Conservation (phyloP, 1,140 invertebrate genomes). For the Drosophila insularis region DNA sequence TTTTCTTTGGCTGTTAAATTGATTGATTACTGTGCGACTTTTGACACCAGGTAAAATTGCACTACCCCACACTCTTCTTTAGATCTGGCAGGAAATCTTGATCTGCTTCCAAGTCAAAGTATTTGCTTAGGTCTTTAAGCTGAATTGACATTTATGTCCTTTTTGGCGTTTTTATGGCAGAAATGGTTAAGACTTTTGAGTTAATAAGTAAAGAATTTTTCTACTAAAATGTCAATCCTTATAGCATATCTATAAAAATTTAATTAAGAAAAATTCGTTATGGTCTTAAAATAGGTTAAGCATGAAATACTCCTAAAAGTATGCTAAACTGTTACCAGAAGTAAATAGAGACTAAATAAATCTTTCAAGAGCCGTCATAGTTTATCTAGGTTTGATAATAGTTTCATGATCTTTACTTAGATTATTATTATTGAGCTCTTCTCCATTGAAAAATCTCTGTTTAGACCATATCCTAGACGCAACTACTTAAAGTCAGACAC, state of each 20-base stretch:
- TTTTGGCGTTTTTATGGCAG: slow-evolving; percentile 45
- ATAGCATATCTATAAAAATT: slow-evolving; percentile 24
- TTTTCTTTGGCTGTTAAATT: slow-evolving; percentile 76
- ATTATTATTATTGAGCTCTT: background rate
- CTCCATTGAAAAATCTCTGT: background rate
- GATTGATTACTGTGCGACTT: slow-evolving; percentile 78
- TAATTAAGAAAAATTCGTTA: background rate
- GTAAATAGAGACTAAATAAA: too few relatives aligned
- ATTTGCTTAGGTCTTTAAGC: slow-evolving; percentile 24
- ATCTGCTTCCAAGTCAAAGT: slow-evolving; percentile 32
- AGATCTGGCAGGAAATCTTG: slow-evolving; percentile 19
- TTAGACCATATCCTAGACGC: background rate
- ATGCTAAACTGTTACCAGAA: background rate
- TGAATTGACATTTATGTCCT: slow-evolving; percentile 40
- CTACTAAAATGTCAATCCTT: background rate
- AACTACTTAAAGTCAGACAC: background rate
- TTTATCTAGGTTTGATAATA: too few relatives aligned
- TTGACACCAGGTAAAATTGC: slow-evolving; percentile 69
- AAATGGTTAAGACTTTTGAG: slow-evolving; percentile 10
- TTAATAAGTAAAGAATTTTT: slow-evolving; percentile 41
- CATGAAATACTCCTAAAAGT: background rate
- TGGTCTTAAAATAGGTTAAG: background rate
- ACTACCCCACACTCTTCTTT: slow-evolving; percentile 36
- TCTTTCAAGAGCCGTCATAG: too few relatives aligned
- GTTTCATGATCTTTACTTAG: too few relatives aligned